A percentile compares a stretch with the other conserved stretches of the same genome.
phyloP scores from a whole-genome alignment of 2,797 vertebrate species.

The Acrossocheilus wenchowensis region DNA sequence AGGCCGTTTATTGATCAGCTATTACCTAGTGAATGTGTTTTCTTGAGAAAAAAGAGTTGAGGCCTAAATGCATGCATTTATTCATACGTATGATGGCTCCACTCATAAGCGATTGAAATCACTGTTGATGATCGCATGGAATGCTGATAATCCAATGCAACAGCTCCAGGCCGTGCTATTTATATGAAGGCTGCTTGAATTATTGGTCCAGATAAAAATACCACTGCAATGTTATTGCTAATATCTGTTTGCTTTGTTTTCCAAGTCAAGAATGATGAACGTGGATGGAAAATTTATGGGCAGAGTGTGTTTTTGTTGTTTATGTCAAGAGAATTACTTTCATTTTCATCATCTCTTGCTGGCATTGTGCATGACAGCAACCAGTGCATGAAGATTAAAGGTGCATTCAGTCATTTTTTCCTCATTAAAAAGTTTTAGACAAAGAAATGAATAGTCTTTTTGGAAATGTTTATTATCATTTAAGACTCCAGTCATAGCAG shows the following conservation, averaged over 20 bases:
- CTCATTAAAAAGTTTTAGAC: constrained; percentile 1
- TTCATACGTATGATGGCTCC: constrained; percentile 61
- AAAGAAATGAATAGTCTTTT: neutral
- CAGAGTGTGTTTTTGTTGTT: neutral
- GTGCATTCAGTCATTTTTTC: constrained; percentile 11
- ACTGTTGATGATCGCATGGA: neutral
- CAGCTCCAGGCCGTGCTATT: neutral
- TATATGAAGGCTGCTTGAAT: constrained; percentile 8
- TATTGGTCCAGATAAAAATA: constrained; percentile 27
- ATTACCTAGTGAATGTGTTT: constrained; percentile 66
- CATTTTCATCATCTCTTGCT: constrained; percentile 14
- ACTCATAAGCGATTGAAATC: constrained; percentile 33
- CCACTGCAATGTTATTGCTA: neutral
- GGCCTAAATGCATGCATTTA: constrained; percentile 68
- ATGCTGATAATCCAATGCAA: constrained; percentile 9
- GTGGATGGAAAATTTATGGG: constrained; percentile 1
- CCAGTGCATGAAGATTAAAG: constrained; percentile 20
- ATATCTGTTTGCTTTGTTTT: constrained; percentile 20
- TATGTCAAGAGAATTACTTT: constrained; percentile 13
- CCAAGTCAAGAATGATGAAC: neutral
- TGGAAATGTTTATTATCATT: neutral
- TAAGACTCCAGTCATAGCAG: neutral
- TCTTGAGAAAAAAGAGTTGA: constrained; percentile 66
- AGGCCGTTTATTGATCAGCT: constrained; percentile 70
- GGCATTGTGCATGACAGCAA: neutral